Percentiles rank a stretch among this genome's conserved stretches.
phyloP scores from a whole-genome alignment of 2,797 vertebrate genomes.

The Stomatorhinus walkeri region DNA sequence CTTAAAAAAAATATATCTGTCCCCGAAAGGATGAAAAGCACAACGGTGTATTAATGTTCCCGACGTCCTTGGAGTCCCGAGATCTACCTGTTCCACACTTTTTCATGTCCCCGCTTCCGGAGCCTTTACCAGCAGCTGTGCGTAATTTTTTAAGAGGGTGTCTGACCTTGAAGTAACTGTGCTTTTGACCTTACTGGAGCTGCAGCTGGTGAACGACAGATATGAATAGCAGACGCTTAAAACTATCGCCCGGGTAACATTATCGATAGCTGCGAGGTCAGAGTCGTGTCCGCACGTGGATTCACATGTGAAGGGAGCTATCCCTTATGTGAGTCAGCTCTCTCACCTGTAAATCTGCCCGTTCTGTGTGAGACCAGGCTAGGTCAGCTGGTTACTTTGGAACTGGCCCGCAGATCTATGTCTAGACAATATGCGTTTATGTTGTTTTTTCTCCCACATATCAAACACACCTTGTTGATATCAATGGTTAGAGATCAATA shows the following conservation, averaged over 20 bases:
- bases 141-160: constrained; percentile 9
- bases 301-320: not conserved
- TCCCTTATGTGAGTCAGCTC: not conserved
- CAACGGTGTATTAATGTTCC: not conserved
- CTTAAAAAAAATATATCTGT: constrained; percentile 5
- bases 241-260: not conserved
- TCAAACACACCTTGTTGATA: constrained; percentile 2
- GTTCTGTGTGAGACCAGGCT: not conserved
- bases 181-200: not conserved
- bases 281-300: not conserved
- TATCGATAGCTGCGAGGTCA: not conserved
- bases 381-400: not conserved
- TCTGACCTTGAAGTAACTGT: not conserved
- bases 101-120: not conserved
- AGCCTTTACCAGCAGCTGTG: not conserved
- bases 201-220: not conserved
- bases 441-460: not conserved
- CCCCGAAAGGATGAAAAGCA: constrained; percentile 10
- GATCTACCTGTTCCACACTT: constrained; percentile 5
- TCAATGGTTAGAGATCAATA: not conserved
- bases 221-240: not conserved
- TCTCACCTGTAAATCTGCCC: not conserved
- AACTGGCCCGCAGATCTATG: not conserved
- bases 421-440: not conserved
- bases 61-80: not conserved